A percentile compares a stretch with the other conserved stretches of the same genome.
Evolutionary conservation across 2,888 invertebrate species (phyloP).

Genomic region (Invenusta paracnida): DNA sequence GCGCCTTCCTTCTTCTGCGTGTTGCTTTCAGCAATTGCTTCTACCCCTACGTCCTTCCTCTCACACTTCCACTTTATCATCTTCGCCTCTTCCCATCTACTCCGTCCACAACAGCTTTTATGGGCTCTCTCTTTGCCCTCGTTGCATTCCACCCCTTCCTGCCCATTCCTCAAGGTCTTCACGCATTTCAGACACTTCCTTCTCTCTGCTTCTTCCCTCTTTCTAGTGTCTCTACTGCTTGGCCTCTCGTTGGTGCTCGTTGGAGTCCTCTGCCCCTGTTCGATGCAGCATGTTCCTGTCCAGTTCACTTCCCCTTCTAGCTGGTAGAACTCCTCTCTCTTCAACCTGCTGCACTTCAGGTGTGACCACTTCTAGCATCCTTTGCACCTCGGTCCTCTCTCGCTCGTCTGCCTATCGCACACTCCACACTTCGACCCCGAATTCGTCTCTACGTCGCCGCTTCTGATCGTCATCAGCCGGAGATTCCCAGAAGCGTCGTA

Average conservation of each 20-base stretch:
- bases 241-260: too few relatives aligned
- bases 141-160: background rate
- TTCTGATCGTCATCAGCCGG: background rate
- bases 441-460: background rate
- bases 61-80: background rate
- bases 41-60: too few relatives aligned
- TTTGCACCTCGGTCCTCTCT: too few relatives aligned
- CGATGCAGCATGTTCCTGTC: background rate
- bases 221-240: too few relatives aligned
- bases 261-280: background rate
- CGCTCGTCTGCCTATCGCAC: background rate
- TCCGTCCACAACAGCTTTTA: background rate
- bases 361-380: background rate
- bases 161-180: background rate
- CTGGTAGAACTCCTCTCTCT: background rate
- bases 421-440: background rate
- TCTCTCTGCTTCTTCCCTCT: too few relatives aligned
- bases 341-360: background rate
- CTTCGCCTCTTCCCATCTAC: background rate
- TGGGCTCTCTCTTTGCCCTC: background rate
- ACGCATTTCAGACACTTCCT: background rate
- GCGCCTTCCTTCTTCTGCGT: too few relatives aligned
- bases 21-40: too few relatives aligned
- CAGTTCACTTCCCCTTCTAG: background rate
- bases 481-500: background rate